Evolutionary conservation across 2,113 vertebrate genomes (phyloP).

Genomic region (Caloenas nicobarica): DNA sequence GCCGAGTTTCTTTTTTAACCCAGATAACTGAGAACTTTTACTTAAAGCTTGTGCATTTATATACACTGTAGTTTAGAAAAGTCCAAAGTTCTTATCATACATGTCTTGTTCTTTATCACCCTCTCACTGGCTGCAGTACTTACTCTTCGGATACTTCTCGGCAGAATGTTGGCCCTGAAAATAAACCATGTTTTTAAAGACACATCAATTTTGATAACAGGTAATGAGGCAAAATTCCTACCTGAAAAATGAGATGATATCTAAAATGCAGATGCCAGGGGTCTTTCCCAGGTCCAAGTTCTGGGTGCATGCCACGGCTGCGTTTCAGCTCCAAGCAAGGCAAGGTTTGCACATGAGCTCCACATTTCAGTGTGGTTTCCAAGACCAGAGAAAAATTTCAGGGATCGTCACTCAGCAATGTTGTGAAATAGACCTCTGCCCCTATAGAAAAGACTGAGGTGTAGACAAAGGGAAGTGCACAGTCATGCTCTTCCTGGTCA

Average conservation of each 20-base stretch:
- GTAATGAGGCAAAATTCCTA: not conserved
- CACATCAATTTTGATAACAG: not conserved
- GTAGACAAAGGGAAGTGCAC: too few relatives aligned
- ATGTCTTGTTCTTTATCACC: not conserved
- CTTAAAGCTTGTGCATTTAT: not conserved
- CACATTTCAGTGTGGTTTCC: not conserved
- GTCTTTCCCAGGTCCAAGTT: not conserved
- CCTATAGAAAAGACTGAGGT: too few relatives aligned
- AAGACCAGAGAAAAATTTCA: not conserved
- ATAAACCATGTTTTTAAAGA: not conserved
- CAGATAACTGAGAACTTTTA: not conserved
- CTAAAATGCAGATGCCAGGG: not conserved
- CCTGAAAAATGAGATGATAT: not conserved
- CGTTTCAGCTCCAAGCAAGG: not conserved
- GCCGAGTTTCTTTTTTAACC: not conserved
- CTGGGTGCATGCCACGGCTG: not conserved
- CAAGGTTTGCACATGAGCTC: not conserved
- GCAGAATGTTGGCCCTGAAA: not conserved
- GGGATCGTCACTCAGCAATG: not conserved
- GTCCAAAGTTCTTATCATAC: not conserved
- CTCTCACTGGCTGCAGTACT: not conserved
- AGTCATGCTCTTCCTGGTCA: too few relatives aligned
- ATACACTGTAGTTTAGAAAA: accelerated
- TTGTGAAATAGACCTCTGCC: not conserved
- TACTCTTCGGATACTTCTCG: not conserved